phyloP scores from a whole-genome alignment of 64 coral and sea anemone genomes.

The Actinia tenebrosa region DNA sequence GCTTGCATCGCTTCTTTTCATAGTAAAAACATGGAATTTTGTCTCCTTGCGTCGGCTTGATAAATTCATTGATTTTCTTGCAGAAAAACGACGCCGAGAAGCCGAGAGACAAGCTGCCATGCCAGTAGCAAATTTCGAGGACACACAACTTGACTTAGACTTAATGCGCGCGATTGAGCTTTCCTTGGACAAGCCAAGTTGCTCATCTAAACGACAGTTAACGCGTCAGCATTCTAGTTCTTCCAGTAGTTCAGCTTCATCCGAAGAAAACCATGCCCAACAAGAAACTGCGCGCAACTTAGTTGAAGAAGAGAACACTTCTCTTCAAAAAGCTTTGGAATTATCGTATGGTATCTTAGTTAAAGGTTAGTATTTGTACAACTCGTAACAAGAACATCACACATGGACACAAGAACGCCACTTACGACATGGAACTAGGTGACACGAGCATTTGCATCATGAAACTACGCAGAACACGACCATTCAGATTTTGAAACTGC shows the following conservation, averaged over 20 bases:
- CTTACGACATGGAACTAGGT: too few relatives aligned
- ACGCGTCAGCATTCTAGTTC: conserved; percentile 22
- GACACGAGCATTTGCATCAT: too few relatives aligned
- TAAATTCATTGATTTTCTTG: neutral
- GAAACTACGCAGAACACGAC: too few relatives aligned
- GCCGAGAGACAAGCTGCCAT: conserved; percentile 11
- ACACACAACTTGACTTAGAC: conserved; percentile 37
- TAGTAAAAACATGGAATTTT: too few relatives aligned
- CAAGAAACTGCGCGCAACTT: neutral
- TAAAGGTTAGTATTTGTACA: conserved; percentile 1
- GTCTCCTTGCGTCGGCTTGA: too few relatives aligned
- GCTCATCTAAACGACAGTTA: neutral
- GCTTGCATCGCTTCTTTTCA: too few relatives aligned
- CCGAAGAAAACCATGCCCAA: conserved; percentile 23
- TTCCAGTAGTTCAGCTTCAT: conserved; percentile 37
- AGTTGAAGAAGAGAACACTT: conserved; percentile 14
- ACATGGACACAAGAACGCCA: too few relatives aligned
- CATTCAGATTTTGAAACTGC: too few relatives aligned
- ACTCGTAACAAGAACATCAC: too few relatives aligned
- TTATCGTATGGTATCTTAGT: conserved; percentile 37
- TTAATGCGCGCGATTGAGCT: conserved; percentile 50
- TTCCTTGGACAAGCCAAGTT: conserved; percentile 23
- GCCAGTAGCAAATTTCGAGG: neutral
- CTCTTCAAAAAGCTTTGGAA: conserved; percentile 61
- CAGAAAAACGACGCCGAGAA: neutral